These are phyloP conservation scores for Malurus melanocephalus DNA, from an alignment of 2,113 vertebrate genomes.

Conservation along the genomic window DNA sequence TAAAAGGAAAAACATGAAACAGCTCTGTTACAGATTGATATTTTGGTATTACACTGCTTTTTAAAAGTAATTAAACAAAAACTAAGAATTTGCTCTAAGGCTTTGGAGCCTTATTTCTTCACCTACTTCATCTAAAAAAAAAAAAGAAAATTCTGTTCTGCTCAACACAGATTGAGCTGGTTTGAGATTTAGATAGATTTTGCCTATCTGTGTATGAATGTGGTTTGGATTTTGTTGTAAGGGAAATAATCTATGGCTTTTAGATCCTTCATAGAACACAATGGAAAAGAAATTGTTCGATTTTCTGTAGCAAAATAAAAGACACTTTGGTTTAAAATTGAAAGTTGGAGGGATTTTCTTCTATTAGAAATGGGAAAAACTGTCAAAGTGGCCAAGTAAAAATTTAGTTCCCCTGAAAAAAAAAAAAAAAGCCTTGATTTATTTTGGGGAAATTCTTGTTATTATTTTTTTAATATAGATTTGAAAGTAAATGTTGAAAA, in stretches of 20 bases:
- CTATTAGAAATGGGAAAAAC: background rate
- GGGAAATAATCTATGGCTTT: background rate
- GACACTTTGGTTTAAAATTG: background rate
- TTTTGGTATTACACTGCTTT: background rate
- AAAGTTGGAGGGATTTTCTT: background rate
- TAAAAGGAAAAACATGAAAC: background rate
- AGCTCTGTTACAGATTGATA: background rate
- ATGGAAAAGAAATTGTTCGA: fast-evolving
- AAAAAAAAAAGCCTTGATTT: background rate
- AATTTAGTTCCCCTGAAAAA: background rate
- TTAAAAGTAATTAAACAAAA: background rate
- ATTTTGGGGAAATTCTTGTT: background rate
- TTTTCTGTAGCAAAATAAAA: background rate
- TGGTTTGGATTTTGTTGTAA: background rate
- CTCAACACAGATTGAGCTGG: background rate
- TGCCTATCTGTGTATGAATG: background rate
- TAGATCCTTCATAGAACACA: background rate
- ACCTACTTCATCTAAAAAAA: background rate
- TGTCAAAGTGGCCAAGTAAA: background rate
- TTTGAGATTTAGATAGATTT: background rate
- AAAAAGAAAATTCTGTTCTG: background rate
- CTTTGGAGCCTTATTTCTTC: background rate
- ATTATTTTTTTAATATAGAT: background rate
- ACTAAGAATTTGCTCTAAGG: background rate
- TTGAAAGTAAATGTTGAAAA: background rate